A percentile compares a stretch with the other conserved stretches of the same genome.
phyloP scores from a whole-genome alignment of 2,797 vertebrate species.

The Choloepus didactylus region DNA sequence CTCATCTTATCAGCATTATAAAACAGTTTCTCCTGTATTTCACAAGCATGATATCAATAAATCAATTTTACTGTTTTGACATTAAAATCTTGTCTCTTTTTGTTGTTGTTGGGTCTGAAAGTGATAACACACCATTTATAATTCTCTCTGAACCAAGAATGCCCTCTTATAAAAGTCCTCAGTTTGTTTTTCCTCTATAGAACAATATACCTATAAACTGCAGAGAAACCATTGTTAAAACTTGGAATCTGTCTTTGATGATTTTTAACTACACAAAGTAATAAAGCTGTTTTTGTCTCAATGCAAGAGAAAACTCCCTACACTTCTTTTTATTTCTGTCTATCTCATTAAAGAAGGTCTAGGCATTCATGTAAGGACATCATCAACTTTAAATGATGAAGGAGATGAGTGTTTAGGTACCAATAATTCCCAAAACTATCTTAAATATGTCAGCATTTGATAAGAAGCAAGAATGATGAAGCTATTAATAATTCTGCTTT shows the following conservation, averaged over 20 bases:
- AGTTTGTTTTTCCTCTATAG: conserved; percentile 74
- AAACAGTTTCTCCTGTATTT: conserved; percentile 61
- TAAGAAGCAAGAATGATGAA: conserved; percentile 86
- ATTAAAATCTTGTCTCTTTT: conserved; percentile 80
- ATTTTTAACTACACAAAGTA: conserved; percentile 79
- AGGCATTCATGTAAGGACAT: conserved; percentile 78
- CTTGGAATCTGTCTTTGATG: conserved; percentile 72
- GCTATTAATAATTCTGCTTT: conserved; percentile 85
- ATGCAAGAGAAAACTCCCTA: conserved; percentile 67
- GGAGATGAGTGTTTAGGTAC: conserved; percentile 84
- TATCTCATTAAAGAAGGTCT: conserved; percentile 68
- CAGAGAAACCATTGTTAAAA: conserved; percentile 77
- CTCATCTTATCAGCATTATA: conserved; percentile 67
- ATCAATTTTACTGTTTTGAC: conserved; percentile 75
- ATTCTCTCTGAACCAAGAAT: conserved; percentile 76
- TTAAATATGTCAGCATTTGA: conserved; percentile 85
- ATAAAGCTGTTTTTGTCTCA: conserved; percentile 80
- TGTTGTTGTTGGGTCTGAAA: conserved; percentile 72
- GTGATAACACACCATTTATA: conserved; percentile 85
- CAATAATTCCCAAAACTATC: conserved; percentile 86
- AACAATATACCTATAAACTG: conserved; percentile 79
- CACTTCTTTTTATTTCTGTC: conserved; percentile 55
- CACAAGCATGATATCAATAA: conserved; percentile 73
- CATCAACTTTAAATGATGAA: conserved; percentile 83
- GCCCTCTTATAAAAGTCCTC: conserved; percentile 82